These are phyloP conservation scores for Rosalia funebris DNA, from an alignment of 2,888 invertebrate genomes.

Conservation along the genomic window DNA sequence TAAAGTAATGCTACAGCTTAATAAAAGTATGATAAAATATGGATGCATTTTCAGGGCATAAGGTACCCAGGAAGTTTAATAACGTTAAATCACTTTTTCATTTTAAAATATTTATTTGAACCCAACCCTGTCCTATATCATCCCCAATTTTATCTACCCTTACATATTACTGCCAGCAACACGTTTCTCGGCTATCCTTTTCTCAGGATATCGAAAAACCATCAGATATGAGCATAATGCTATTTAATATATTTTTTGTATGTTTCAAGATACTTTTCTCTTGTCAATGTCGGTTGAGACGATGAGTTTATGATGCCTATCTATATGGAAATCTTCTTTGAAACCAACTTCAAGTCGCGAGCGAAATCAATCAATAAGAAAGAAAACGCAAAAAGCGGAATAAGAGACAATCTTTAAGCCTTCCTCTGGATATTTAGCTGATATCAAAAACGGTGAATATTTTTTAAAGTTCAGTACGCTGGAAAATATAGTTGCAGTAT, in stretches of 20 bases:
- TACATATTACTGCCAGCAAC: slow-evolving; percentile 33
- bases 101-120: slow-evolving; percentile 1
- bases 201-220: slow-evolving; percentile 27
- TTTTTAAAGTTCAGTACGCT: no score
- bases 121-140: slow-evolving; percentile 21
- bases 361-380: slow-evolving; percentile 25
- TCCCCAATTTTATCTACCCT: slow-evolving; percentile 32
- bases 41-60: not conserved
- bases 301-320: slow-evolving; percentile 24
- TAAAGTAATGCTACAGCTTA: not conserved
- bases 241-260: slow-evolving; percentile 27
- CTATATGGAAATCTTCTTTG: slow-evolving; percentile 26
- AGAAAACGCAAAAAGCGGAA: not conserved
- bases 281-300: slow-evolving; percentile 3
- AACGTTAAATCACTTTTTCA: slow-evolving; percentile 2
- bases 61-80: not conserved
- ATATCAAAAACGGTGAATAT: no score
- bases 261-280: slow-evolving; percentile 15
- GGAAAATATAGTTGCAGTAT: no score
- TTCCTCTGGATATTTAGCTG: not conserved
- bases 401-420: not conserved
- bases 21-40: not conserved
- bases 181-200: slow-evolving; percentile 20
- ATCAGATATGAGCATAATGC: slow-evolving; percentile 19
- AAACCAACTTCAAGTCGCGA: slow-evolving; percentile 15